A percentile compares a stretch with the other conserved stretches of the same genome.
Evolutionary conservation across 2,113 vertebrate species (phyloP).

Genomic region (Syrrhaptes paradoxus): DNA sequence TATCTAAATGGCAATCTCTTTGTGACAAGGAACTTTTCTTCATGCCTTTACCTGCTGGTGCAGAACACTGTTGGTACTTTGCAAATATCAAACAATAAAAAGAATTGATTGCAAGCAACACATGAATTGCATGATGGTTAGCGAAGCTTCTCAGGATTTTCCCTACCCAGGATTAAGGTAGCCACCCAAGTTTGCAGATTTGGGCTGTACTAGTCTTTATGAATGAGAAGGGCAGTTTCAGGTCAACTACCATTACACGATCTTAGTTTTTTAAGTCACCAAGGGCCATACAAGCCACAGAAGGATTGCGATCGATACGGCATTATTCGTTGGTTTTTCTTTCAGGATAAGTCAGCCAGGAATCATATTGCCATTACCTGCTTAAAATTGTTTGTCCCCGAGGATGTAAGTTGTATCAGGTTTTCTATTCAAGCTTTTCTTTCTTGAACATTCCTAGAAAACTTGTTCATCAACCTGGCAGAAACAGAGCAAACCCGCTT

Average conservation of each 20-base stretch:
- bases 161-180: background rate
- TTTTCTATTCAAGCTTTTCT: background rate
- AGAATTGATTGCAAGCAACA: background rate
- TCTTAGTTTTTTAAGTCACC: background rate
- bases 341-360: background rate
- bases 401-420: background rate
- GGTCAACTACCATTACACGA: background rate
- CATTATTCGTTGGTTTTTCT: background rate
- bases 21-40: slow-evolving; percentile 51
- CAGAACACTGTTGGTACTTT: slow-evolving; percentile 26
- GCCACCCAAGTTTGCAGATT: background rate
- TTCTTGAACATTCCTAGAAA: background rate
- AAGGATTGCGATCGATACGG: background rate
- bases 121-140: background rate
- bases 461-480: background rate
- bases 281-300: background rate
- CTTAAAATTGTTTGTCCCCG: background rate
- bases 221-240: background rate
- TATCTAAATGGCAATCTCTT: slow-evolving; percentile 52
- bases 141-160: slow-evolving; percentile 21
- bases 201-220: background rate
- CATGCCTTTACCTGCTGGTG: slow-evolving; percentile 37
- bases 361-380: background rate
- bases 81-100: slow-evolving; percentile 38
- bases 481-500: background rate